phyloP scores from a whole-genome alignment of 2,888 invertebrate species.

The Heteromurus nitidus region DNA sequence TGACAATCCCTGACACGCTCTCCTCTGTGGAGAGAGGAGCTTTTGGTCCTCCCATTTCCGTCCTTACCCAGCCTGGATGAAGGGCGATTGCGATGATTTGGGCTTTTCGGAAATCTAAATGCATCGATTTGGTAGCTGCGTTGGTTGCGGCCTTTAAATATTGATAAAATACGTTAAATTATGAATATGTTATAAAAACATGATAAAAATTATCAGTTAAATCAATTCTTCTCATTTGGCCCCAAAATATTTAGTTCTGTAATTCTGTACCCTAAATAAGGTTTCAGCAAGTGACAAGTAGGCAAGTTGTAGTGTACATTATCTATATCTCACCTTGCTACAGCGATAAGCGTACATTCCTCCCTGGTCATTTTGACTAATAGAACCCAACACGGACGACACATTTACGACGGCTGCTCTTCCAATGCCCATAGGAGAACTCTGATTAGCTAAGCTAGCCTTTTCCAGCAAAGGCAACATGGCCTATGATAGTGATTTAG shows the following conservation, averaged over 20 bases:
- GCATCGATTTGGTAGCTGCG: conserved; percentile 89
- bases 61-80: conserved; percentile 95
- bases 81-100: conserved; percentile 84
- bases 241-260: too few relatives aligned
- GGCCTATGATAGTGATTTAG: conserved; percentile 77
- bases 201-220: too few relatives aligned
- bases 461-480: conserved; percentile 80
- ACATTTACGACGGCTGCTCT: conserved; percentile 82
- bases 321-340: conserved; percentile 91
- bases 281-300: too few relatives aligned
- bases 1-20: conserved; percentile 82
- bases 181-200: too few relatives aligned
- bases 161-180: neutral
- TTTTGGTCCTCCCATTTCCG: conserved; percentile 88
- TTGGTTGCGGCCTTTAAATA: conserved; percentile 86
- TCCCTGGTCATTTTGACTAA: conserved; percentile 84
- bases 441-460: conserved; percentile 41
- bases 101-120: conserved; percentile 85
- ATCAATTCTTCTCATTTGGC: too few relatives aligned
- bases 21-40: conserved; percentile 85
- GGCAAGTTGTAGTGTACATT: too few relatives aligned
- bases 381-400: conserved; percentile 88
- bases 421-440: conserved; percentile 52
- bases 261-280: neutral
- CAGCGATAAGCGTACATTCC: conserved; percentile 90